Percentiles rank a stretch among this genome's conserved stretches.
Conservation (phyloP, 92 coral and sea anemone species). For the Desmophyllum pertusum region DNA sequence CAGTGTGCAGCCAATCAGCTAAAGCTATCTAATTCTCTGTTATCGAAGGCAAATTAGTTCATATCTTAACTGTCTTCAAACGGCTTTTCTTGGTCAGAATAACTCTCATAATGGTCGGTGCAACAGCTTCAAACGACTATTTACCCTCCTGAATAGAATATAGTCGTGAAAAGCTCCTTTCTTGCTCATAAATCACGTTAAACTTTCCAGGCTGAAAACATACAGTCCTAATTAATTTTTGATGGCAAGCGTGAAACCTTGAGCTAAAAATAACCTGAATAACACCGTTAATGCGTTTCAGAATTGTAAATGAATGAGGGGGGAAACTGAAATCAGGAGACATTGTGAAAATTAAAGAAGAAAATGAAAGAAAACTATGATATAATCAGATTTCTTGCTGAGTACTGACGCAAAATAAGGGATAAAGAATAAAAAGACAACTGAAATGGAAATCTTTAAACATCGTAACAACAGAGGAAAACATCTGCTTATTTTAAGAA, state of each 20-base stretch:
- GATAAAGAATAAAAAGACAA: background rate
- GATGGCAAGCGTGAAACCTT: background rate
- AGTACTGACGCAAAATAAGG: background rate
- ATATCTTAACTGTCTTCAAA: conserved; percentile 11
- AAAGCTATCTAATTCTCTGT: conserved; percentile 21
- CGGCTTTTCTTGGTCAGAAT: background rate
- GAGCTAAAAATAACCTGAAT: conserved; percentile 27
- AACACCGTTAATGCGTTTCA: conserved; percentile 16
- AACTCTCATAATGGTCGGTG: background rate
- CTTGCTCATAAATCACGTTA: background rate
- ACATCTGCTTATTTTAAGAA: background rate
- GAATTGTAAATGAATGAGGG: conserved; percentile 4
- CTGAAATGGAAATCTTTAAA: background rate
- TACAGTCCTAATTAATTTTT: conserved; percentile 25
- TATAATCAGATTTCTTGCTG: background rate
- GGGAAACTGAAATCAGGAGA: background rate
- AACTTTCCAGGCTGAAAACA: conserved; percentile 6
- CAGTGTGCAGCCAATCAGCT: conserved; percentile 28
- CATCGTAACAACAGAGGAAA: background rate
- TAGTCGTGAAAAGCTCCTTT: background rate
- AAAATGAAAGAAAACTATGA: background rate
- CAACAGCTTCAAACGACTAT: background rate
- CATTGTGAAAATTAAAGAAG: background rate
- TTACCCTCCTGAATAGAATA: background rate
- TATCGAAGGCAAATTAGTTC: conserved; percentile 31